Evolutionary conservation across 2,113 vertebrate genomes (phyloP), one percentile per base, ranked within the genome.

Genomic region (Sander lucioperca): DNA sequence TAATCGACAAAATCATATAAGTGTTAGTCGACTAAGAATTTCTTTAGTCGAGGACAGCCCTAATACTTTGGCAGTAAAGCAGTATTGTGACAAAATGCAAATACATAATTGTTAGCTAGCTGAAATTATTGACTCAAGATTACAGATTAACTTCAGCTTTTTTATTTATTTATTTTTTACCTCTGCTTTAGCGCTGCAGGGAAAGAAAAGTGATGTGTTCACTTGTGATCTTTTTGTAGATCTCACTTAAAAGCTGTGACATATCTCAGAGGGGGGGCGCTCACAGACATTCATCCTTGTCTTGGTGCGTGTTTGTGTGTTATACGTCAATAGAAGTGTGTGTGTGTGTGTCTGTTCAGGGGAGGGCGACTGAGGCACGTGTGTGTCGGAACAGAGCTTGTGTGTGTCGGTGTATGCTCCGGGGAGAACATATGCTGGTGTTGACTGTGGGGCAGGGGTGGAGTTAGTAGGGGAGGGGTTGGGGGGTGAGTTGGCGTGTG

Each of bases 351-450:
- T 86, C 39, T 84, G 71, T 57, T 68, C 47, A 76, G 59, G 68
- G 45, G 81, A 45, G 69, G 66, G 47, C 33, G 56, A 74, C 19
- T 21, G 67, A 51, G 90, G 88, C 86, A 90, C 90, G 86, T 78
- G 92, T 81, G 72, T 47, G 56, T 77, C 56, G 16, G 74, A 84
- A 78, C 74, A 86, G 57, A 82, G 66, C 48, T 7, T 48, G 83
- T 73, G 87, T 91, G 86, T 82, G 88, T 75, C 8, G 76, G 78
- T 86, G 90, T 88, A 89, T 86, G 71, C 91, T 92, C 83, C 45
- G 86, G 92, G 91, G 88, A 88, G 78, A 92, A 92, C 86, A 91
- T 88, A 79, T 90, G 94, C 83, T 83, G 57, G 43, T 85, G 90
- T 86, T 88, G 82, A 86, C 84, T 84, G 79, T 36, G 79, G 86